Evolutionary conservation across 2,113 vertebrate genomes (phyloP).

Genomic region (Pyxicephalus adspersus): DNA sequence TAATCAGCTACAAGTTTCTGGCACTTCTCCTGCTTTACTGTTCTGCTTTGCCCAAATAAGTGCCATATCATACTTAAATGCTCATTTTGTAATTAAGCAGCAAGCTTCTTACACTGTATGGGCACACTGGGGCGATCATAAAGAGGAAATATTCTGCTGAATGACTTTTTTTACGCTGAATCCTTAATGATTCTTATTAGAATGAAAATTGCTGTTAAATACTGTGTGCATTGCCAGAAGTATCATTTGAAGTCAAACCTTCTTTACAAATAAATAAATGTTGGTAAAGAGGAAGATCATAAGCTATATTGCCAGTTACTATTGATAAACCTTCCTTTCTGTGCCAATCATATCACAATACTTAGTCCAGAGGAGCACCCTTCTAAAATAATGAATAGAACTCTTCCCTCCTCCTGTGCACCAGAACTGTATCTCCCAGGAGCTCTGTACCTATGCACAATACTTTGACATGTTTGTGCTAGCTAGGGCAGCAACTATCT

Average conservation of each 20-base stretch:
- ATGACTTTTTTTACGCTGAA: neutral
- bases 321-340: too few species aligned
- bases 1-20: neutral
- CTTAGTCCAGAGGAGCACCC: too few species aligned
- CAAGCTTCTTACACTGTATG: conserved; percentile 11
- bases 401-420: too few species aligned
- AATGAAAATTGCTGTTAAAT: neutral
- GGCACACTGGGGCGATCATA: conserved; percentile 7
- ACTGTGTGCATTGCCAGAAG: neutral
- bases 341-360: too few species aligned
- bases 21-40: neutral
- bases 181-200: conserved; percentile 1
- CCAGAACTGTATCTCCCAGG: too few species aligned
- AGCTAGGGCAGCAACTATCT: too few species aligned
- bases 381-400: too few species aligned
- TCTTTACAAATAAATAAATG: too few species aligned
- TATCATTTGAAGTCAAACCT: neutral
- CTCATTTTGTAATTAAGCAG: conserved; percentile 30
- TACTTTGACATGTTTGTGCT: too few species aligned
- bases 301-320: too few species aligned
- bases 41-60: neutral
- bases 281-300: too few species aligned
- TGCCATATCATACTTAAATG: conserved; percentile 13
- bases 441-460: too few species aligned
- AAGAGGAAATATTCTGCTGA: neutral